Evolutionary conservation across 2,888 invertebrate species (phyloP).

Genomic region (Brachyopa scutellaris): DNA sequence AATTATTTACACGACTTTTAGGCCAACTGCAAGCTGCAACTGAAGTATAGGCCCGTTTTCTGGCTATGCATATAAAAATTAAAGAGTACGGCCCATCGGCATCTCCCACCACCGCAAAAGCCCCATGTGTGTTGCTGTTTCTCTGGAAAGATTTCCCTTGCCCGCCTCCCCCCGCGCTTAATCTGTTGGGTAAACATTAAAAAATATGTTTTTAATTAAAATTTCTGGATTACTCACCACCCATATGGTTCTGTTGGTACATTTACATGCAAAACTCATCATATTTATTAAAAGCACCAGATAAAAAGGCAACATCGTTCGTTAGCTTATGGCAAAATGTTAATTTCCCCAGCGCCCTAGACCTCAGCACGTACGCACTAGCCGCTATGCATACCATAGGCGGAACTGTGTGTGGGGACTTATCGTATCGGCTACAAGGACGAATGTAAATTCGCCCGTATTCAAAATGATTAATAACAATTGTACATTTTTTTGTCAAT

Average conservation of each 20-base stretch:
- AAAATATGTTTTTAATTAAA: slow-evolving; percentile 71
- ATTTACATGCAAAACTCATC: slow-evolving; percentile 65
- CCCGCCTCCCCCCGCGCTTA: slow-evolving; percentile 18
- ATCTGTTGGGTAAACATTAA: slow-evolving; percentile 65
- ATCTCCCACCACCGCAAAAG: neutral
- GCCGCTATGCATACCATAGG: slow-evolving; percentile 18
- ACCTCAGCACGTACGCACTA: slow-evolving; percentile 49
- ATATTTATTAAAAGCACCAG: slow-evolving; percentile 63
- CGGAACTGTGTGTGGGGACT: neutral
- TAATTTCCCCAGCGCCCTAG: slow-evolving; percentile 69
- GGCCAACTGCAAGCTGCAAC: neutral
- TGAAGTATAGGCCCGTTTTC: neutral
- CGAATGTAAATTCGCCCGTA: slow-evolving; percentile 51
- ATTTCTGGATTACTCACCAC: slow-evolving; percentile 61
- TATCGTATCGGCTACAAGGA: slow-evolving; percentile 50
- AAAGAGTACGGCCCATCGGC: neutral
- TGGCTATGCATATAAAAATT: slow-evolving; percentile 13
- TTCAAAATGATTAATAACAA: slow-evolving; percentile 57
- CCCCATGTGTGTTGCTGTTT: neutral
- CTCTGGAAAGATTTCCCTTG: neutral
- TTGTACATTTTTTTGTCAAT: slow-evolving; percentile 22
- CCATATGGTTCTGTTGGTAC: slow-evolving; percentile 47
- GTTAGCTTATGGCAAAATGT: slow-evolving; percentile 65
- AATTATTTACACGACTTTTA: slow-evolving; percentile 48
- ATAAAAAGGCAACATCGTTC: slow-evolving; percentile 60